Evolutionary conservation across 2,888 invertebrate genomes (phyloP).

Genomic region (Pachliopta kotzebuea): DNA sequence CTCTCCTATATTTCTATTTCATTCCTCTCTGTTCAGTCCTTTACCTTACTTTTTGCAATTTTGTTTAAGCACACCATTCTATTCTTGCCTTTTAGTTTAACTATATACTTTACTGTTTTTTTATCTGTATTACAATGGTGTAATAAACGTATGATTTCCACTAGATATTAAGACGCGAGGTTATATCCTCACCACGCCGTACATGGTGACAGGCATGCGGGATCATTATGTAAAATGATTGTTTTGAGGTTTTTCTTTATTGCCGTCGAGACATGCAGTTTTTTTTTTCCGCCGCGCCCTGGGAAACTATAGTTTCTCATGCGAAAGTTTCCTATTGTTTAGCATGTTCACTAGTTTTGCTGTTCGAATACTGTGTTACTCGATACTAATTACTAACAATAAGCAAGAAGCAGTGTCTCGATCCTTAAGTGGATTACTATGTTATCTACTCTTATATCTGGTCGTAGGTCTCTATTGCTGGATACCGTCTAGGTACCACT

Average conservation of each 20-base stretch:
- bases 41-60: too few relatives aligned
- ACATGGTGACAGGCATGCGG: constrained; percentile 49
- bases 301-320: constrained; percentile 71
- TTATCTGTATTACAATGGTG: too few relatives aligned
- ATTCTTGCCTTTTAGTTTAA: too few relatives aligned
- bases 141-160: too few relatives aligned
- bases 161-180: background rate
- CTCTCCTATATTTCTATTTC: too few relatives aligned
- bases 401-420: background rate
- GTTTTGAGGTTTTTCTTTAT: constrained; percentile 62
- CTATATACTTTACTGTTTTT: too few relatives aligned
- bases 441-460: too few relatives aligned
- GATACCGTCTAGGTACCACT: too few relatives aligned
- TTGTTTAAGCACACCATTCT: too few relatives aligned
- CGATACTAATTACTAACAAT: constrained; percentile 18
- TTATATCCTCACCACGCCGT: background rate
- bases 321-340: constrained; percentile 61
- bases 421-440: too few relatives aligned
- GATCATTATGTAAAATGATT: constrained; percentile 62
- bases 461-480: too few relatives aligned
- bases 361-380: constrained; percentile 33
- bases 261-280: constrained; percentile 53
- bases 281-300: constrained; percentile 67
- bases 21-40: too few relatives aligned
- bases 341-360: constrained; percentile 35